Base-by-base conservation (phyloP, 2,113 vertebrate species). In the Microcebus lehilahytsara region DNA sequence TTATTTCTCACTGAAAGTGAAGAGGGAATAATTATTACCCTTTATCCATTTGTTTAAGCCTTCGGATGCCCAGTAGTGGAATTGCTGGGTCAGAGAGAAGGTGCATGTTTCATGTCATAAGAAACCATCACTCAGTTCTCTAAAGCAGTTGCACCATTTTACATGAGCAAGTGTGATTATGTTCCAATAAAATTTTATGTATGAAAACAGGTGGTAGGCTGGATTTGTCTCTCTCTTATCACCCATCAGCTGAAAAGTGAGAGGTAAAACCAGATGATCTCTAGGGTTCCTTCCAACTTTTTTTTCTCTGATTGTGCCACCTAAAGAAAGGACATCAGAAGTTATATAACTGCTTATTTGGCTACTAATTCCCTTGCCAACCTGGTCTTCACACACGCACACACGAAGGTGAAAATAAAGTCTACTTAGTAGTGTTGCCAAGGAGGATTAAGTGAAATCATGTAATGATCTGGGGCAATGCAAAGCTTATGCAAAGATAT, bases 101-200 rank as follows among this genome's bases (percentile, higher is more conserved):
- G 51, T 62, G 1, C 60, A 37, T 25, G 40, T 90, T 92, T 90
- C 49, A 62, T 12, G 84, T 64, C 58, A 86, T 69, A 77, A 40
- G 37, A 95, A 93, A 64, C 19, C 32, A 83, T 25, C 30, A 91
- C 80, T 42, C 22, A 88, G 81, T 87, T 85, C 96, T 85, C 69
- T 40, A 95, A 89, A 89, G 14, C 10, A 25, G 25, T 80, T 80
- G 56, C 20, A 22, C 42, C 37, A 66, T 88, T 95, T 95, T 64
- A 53, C 4, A 62, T 81, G 71, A 90, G 64, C 32, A 87, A 91
- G 19, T 60, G 5, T 81, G 46, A 25, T 17, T 86, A 27, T 77
- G 53, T 91, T 77, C 49, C 40, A 89, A 85, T 89, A 96, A 96
- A 96, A 72, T 60, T 95, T 96, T 94, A 92, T 96, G 89, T 94